Evolutionary conservation across 2,113 vertebrate genomes (phyloP).

Genomic region (Leptobrachium ailaonicum): DNA sequence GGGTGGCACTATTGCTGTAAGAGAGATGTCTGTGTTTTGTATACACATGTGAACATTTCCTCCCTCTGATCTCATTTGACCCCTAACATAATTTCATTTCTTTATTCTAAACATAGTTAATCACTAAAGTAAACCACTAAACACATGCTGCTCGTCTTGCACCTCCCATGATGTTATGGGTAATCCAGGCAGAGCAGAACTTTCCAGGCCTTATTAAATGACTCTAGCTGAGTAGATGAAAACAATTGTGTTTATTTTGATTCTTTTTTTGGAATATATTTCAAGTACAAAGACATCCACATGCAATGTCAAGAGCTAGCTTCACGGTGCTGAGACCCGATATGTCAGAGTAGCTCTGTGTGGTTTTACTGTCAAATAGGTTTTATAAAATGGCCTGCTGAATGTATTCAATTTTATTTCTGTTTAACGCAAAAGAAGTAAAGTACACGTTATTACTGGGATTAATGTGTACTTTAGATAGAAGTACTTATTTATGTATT

Average conservation of each 20-base stretch:
- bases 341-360: no score
- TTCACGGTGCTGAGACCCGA: no score
- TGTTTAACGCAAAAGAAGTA: no score
- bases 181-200: constrained; percentile 34
- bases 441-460: no score
- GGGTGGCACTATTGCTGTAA: constrained; percentile 58
- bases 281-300: background rate
- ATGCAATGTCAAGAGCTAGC: background rate
- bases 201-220: constrained; percentile 5
- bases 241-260: constrained; percentile 18
- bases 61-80: constrained; percentile 23
- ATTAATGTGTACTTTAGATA: no score
- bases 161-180: constrained; percentile 38
- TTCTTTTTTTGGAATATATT: background rate
- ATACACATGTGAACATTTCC: background rate
- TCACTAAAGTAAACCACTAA: constrained; percentile 40
- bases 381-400: no score
- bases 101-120: constrained; percentile 42
- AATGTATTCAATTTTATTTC: no score
- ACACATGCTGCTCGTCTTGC: constrained; percentile 21
- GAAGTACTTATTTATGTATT: no score
- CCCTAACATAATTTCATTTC: constrained; percentile 39
- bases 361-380: no score
- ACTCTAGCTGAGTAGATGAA: background rate
- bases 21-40: background rate